These are phyloP conservation scores for Hypanus sabinus DNA, from an alignment of 2,113 vertebrate genomes.

Conservation along the genomic window DNA sequence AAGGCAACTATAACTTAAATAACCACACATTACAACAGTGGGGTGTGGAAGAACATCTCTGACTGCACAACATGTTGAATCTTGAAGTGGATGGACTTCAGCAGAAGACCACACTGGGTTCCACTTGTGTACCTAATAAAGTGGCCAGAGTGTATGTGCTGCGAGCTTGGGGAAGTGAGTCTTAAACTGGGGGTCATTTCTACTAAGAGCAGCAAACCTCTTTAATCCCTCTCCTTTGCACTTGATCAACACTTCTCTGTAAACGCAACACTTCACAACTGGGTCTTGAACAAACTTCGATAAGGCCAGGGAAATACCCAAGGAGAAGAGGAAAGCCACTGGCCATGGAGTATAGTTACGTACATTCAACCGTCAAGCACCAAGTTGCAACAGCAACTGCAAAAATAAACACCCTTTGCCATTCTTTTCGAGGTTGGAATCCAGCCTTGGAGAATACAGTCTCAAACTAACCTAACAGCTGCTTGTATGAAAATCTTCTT, in stretches of 20 bases:
- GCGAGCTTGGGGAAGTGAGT: neutral
- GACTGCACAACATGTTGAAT: too few relatives aligned
- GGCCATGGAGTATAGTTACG: neutral
- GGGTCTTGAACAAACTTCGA: neutral
- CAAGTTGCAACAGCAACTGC: neutral
- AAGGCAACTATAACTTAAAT: too few relatives aligned
- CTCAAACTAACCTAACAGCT: neutral
- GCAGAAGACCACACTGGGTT: too few relatives aligned
- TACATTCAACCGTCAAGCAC: constrained; percentile 13
- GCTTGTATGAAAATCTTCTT: neutral
- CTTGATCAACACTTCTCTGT: neutral
- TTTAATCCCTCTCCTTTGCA: neutral
- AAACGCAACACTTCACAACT: neutral
- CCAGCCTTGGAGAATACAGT: neutral
- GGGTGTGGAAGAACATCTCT: too few relatives aligned
- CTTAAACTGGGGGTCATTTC: constrained; percentile 27
- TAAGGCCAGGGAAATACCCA: neutral
- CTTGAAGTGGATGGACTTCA: too few relatives aligned
- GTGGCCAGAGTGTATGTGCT: too few relatives aligned
- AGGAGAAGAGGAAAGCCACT: neutral
- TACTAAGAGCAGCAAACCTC: constrained; percentile 67
- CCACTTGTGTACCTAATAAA: too few relatives aligned
- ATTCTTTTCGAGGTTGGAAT: neutral
- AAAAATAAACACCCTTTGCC: neutral
- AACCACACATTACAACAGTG: too few relatives aligned